Conservation (phyloP, 2,888 invertebrate species). For the Phalera bucephala region DNA sequence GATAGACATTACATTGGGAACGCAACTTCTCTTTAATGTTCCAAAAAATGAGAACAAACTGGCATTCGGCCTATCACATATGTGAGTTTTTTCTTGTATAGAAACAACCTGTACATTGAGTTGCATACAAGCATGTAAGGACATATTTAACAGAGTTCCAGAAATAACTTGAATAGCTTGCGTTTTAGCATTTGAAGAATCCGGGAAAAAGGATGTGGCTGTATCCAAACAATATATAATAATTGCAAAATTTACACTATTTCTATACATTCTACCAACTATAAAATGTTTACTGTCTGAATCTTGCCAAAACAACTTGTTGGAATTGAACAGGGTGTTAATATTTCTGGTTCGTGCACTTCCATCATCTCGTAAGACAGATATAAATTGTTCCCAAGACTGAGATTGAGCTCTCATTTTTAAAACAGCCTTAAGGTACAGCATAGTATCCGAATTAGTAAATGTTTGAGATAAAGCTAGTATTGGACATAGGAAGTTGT, state of each 20-base stretch:
- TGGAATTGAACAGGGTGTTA: neutral
- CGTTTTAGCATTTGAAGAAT: neutral
- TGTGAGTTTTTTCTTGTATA: too few relatives aligned
- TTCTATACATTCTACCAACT: neutral
- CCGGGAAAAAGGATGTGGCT: neutral
- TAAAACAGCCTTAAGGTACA: neutral
- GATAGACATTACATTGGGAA: neutral
- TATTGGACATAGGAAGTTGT: neutral
- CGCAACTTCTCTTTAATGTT: neutral
- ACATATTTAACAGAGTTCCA: neutral
- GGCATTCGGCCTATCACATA: neutral
- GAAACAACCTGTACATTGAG: too few relatives aligned
- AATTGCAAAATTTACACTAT: neutral
- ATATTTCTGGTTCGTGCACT: neutral
- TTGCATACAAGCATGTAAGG: neutral
- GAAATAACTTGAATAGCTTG: neutral
- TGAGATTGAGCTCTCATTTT: neutral
- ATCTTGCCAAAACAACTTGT: neutral
- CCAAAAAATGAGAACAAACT: neutral
- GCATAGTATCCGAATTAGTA: neutral
- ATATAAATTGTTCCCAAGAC: neutral
- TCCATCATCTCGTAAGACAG: neutral
- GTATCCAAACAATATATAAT: slow-evolving; percentile 1
- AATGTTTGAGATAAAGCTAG: neutral
- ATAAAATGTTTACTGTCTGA: neutral